phyloP scores from a whole-genome alignment of 2,797 vertebrate species.

The Microctenopoma stevenorrisi region DNA sequence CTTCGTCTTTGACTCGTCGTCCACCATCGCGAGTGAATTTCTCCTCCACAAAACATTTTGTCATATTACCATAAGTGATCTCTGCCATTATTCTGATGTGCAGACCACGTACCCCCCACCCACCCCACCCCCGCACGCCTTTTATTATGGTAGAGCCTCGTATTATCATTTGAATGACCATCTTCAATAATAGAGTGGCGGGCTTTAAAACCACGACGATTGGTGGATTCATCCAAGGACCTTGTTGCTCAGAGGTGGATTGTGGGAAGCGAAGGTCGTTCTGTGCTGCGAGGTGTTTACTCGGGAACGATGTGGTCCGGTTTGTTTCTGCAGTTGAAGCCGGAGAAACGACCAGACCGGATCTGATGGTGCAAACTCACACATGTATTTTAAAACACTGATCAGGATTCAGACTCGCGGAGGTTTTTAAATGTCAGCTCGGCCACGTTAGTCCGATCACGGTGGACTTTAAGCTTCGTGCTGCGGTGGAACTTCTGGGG shows the following conservation, averaged over 20 bases:
- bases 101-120: neutral
- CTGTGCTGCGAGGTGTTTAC: slow-evolving; percentile 43
- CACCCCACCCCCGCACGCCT: neutral
- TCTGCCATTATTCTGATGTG: slow-evolving; percentile 30
- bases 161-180: slow-evolving; percentile 73
- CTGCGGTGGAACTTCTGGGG: neutral
- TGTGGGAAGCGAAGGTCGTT: slow-evolving; percentile 63
- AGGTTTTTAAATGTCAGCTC: slow-evolving; percentile 68
- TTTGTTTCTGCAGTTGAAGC: neutral
- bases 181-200: slow-evolving; percentile 59
- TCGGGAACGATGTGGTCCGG: slow-evolving; percentile 22
- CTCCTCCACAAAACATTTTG: slow-evolving; percentile 26
- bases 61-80: slow-evolving; percentile 53
- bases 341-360: neutral
- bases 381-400: neutral
- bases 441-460: slow-evolving; percentile 13
- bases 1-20: too few relatives aligned
- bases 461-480: slow-evolving; percentile 51
- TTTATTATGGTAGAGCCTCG: slow-evolving; percentile 57
- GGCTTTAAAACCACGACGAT: slow-evolving; percentile 49
- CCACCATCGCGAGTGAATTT: slow-evolving; percentile 4
- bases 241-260: slow-evolving; percentile 63
- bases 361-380: neutral
- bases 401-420: slow-evolving; percentile 19
- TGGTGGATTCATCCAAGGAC: slow-evolving; percentile 53